Evolutionary conservation across 2,797 vertebrate species (phyloP), one percentile per base, ranked within the genome.

Genomic region (Lutjanus campechanus): DNA sequence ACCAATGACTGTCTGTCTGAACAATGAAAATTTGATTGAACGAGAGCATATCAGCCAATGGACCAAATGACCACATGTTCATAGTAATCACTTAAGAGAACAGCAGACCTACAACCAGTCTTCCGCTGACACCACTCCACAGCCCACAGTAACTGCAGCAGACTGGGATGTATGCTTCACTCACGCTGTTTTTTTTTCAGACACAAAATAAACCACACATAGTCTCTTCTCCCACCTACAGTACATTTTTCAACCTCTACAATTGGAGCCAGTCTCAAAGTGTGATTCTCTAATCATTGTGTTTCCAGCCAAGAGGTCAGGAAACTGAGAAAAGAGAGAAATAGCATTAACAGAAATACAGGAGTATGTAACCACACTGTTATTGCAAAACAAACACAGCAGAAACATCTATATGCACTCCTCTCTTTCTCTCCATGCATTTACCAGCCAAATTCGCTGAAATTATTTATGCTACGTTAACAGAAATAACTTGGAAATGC

Each of bases 221-320:
- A 55, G 68, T 79, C 8, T 19, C 20, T 19, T 73, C 51, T 68
- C 63, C 56, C 73, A 65, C 40, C 25, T 73, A 64, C 63, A 76
- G 25, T 50, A 55, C 53, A 84, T 76, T 77, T 81, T 60, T 15
- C 19, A 72, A 73, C 69, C 55, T 71, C 36, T 64, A 25, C 2
- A 67, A n/a, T 66, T 53, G 11, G 2, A 61, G 68, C 51, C 50
- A 65, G 61, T 40, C 53, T 75, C 19, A 46, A n/a, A 36, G 68
- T 61, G 61, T 41, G 59, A 82, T 53, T 63, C 46, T 80, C 19
- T 78, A 76, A 79, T 83, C 17, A 77, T 67, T 43, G 49, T 36
- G 44, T 73, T 82, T 83, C 43, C 53, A 77, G 47, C 62, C 69
- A 83, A 46, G 70, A 83, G 69, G 59, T 64, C 60, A 76, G 50